Evolutionary conservation across 2,113 vertebrate species (phyloP).

Genomic region (Columbina picui): DNA sequence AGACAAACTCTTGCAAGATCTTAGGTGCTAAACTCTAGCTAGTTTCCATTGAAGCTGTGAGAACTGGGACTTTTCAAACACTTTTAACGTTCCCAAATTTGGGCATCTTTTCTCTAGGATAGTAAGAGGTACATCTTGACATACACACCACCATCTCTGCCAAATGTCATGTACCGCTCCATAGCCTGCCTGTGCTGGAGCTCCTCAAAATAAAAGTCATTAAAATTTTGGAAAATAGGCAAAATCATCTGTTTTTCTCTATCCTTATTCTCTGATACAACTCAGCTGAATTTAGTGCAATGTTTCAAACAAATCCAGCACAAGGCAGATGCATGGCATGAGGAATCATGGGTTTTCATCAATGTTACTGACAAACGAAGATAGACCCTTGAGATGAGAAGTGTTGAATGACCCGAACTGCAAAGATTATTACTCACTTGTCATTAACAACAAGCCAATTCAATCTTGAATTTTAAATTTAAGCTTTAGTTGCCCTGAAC

Average conservation of each 20-base stretch:
- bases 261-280: not conserved
- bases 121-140: conserved; percentile 32
- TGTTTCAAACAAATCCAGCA: not conserved
- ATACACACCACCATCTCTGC: not conserved
- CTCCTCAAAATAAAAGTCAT: not conserved
- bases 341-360: not conserved
- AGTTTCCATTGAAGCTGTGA: not conserved
- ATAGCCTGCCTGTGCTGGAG: not conserved
- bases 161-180: conserved; percentile 6
- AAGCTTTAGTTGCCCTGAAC: not conserved
- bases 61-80: conserved; percentile 14
- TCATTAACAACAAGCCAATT: not conserved
- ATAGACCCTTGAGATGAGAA: not conserved
- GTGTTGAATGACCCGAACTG: not conserved
- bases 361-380: not conserved
- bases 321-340: not conserved
- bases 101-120: conserved; percentile 14
- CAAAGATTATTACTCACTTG: not conserved
- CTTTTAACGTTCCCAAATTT: conserved; percentile 36
- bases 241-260: not conserved
- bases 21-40: not conserved
- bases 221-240: not conserved
- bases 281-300: not conserved
- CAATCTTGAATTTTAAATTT: not conserved
- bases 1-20: not conserved